These are phyloP conservation scores for Pocillopora verrucosa DNA, from an alignment of 64 coral and sea anemone species.

Conservation along the genomic window DNA sequence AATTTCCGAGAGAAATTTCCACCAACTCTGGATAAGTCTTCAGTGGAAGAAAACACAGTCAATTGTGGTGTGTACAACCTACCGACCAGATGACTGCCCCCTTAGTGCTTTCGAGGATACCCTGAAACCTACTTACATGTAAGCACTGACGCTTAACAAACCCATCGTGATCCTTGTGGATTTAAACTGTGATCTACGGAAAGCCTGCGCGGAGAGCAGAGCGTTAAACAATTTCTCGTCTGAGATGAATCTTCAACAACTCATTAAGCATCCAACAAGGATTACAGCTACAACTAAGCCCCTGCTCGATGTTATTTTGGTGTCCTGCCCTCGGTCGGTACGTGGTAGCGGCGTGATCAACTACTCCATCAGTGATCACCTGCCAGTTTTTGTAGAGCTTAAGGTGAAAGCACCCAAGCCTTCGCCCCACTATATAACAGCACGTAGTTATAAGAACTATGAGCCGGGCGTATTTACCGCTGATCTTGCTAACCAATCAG, in stretches of 20 bases:
- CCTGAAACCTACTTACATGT: slow-evolving; percentile 56
- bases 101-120: slow-evolving; percentile 27
- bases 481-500: slow-evolving; percentile 2
- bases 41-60: slow-evolving; percentile 46
- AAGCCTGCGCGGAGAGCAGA: slow-evolving; percentile 21
- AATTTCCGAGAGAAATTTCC: slow-evolving; percentile 49
- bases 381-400: slow-evolving; percentile 11
- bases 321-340: not conserved
- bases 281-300: slow-evolving; percentile 37
- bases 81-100: slow-evolving; percentile 45
- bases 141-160: slow-evolving; percentile 26
- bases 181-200: slow-evolving; percentile 41
- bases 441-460: slow-evolving; percentile 21
- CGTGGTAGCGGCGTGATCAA: slow-evolving; percentile 27
- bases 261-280: slow-evolving; percentile 40
- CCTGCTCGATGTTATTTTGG: slow-evolving; percentile 35
- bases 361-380: slow-evolving; percentile 48
- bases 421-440: slow-evolving; percentile 13
- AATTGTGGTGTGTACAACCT: slow-evolving; percentile 31
- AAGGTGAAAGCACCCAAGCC: slow-evolving; percentile 26
- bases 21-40: slow-evolving; percentile 48
- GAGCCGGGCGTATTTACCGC: not conserved
- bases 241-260: slow-evolving; percentile 46
- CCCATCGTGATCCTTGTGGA: slow-evolving; percentile 46
- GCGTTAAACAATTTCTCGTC: slow-evolving; percentile 9